Percentiles rank a stretch among this genome's conserved stretches.
phyloP scores from a whole-genome alignment of 2,797 vertebrate genomes.

The Syngnathus acus region DNA sequence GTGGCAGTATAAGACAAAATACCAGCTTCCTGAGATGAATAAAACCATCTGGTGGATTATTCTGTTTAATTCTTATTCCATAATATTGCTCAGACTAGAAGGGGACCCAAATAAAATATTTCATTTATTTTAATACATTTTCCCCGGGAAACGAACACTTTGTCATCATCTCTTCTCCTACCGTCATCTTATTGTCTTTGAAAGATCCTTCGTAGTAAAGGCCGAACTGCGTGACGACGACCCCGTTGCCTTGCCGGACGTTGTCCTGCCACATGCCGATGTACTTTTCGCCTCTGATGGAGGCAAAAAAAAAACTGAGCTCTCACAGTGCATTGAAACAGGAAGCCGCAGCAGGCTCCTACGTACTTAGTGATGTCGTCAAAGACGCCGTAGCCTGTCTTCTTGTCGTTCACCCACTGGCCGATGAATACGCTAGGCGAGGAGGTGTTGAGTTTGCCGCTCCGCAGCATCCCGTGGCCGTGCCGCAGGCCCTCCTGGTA shows the following conservation, averaged over 20 bases:
- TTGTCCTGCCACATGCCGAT: slow-evolving; percentile 98
- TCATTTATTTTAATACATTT: neutral
- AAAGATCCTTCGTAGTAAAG: slow-evolving; percentile 95
- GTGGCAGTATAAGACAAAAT: no score
- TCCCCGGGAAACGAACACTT: neutral
- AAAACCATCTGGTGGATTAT: no score
- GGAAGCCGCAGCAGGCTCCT: neutral
- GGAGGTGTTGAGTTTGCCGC: slow-evolving; percentile 87
- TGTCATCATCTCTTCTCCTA: slow-evolving; percentile 51
- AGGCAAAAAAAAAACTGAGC: neutral
- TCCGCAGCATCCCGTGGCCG: slow-evolving; percentile 89
- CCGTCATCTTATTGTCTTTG: slow-evolving; percentile 92
- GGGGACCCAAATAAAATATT: no score
- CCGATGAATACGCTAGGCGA: slow-evolving; percentile 97
- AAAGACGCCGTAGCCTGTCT: slow-evolving; percentile 91
- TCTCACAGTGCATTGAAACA: neutral
- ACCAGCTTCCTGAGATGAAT: no score
- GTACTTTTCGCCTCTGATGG: slow-evolving; percentile 88
- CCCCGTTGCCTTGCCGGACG: slow-evolving; percentile 82
- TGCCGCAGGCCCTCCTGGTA: slow-evolving; percentile 92
- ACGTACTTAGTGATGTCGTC: slow-evolving; percentile 94
- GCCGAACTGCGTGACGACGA: slow-evolving; percentile 96
- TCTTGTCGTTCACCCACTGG: slow-evolving; percentile 92
- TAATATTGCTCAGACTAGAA: no score
- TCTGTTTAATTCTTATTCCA: no score